These are phyloP conservation scores for Aptenodytes forsteri DNA, from an alignment of 2,113 vertebrate species.

Conservation along the genomic window DNA sequence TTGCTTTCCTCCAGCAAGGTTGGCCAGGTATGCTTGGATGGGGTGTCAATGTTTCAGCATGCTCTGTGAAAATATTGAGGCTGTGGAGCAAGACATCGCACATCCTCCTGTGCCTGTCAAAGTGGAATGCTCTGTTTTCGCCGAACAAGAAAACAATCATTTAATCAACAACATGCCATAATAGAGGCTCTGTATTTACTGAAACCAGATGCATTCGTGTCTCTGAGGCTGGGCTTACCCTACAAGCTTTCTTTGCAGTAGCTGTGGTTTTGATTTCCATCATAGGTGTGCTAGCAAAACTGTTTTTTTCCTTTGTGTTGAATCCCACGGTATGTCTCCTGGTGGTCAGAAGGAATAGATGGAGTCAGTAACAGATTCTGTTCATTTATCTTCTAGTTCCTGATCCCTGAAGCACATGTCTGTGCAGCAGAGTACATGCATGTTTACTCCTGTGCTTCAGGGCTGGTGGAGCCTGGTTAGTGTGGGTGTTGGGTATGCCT, in stretches of 20 bases:
- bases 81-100: not conserved
- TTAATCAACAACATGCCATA: not conserved
- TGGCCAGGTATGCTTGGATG: not conserved
- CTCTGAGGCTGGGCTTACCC: not conserved
- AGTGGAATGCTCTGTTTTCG: not conserved
- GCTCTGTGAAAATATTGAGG: not conserved
- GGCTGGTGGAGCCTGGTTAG: not conserved
- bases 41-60: not conserved
- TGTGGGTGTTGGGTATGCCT: not conserved
- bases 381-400: not conserved
- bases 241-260: not conserved
- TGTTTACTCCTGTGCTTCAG: not conserved
- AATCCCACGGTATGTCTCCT: not conserved
- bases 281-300: not conserved
- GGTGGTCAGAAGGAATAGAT: not conserved
- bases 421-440: fast-evolving
- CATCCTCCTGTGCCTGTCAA: not conserved
- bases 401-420: not conserved
- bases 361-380: not conserved
- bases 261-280: not conserved
- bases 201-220: not conserved
- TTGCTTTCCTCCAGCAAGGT: not conserved
- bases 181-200: not conserved
- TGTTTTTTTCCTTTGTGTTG: not conserved
- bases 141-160: not conserved